Evolutionary conservation across 2,797 vertebrate genomes (phyloP).

Genomic region (Cephalopachus bancanus): DNA sequence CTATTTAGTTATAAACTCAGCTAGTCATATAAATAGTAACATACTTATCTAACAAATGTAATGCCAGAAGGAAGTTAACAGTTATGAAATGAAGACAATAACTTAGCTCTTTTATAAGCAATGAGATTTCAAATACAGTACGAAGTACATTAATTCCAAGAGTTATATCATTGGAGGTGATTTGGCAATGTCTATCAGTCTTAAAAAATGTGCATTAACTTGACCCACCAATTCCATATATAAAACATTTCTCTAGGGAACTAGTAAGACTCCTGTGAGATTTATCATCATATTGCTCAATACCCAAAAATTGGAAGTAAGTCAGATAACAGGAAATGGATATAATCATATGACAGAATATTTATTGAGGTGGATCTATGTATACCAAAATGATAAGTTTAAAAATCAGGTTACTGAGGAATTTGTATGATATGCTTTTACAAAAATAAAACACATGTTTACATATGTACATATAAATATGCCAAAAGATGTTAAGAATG

Average conservation of each 20-base stretch:
- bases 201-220: slow-evolving; percentile 14
- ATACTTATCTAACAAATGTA: neutral
- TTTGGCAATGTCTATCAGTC: neutral
- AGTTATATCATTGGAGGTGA: neutral
- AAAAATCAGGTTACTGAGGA: slow-evolving; percentile 54
- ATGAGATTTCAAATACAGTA: slow-evolving; percentile 12
- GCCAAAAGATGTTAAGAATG: slow-evolving; percentile 28
- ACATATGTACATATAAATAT: slow-evolving; percentile 16
- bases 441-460: slow-evolving; percentile 39
- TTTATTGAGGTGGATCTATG: slow-evolving; percentile 51
- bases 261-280: neutral
- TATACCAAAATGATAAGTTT: neutral
- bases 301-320: slow-evolving; percentile 21
- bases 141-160: slow-evolving; percentile 4
- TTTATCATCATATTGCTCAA: neutral
- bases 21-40: neutral
- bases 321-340: slow-evolving; percentile 21
- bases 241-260: slow-evolving; percentile 13
- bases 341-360: neutral
- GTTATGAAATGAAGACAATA: neutral
- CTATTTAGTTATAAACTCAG: slow-evolving; percentile 52
- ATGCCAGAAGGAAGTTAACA: neutral
- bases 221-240: neutral
- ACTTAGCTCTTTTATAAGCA: slow-evolving; percentile 39
- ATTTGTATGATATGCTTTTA: neutral